Evolutionary conservation across 1,140 invertebrate species (phyloP).

Genomic region (Melitaea cinxia): DNA sequence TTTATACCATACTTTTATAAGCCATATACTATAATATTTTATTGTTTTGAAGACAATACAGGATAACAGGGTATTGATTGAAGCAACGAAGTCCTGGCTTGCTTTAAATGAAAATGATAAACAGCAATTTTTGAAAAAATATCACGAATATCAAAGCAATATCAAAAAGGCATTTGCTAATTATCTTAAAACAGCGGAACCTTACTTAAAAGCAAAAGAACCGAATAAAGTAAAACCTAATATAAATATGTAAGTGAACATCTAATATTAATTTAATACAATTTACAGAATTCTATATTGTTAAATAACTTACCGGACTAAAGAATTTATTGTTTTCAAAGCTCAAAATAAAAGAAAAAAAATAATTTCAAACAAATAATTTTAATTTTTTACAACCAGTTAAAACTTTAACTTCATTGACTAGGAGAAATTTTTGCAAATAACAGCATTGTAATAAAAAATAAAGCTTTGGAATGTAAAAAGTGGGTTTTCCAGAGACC

Average conservation of each 20-base stretch:
- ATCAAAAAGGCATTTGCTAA: slow-evolving; percentile 42
- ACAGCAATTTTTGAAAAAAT: slow-evolving; percentile 44
- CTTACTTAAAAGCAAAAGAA: slow-evolving; percentile 48
- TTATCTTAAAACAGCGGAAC: slow-evolving; percentile 43
- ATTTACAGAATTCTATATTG: no score
- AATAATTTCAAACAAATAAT: no score
- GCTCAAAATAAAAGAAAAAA: no score
- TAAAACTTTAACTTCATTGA: no score
- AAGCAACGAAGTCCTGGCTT: slow-evolving; percentile 57
- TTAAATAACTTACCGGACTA: no score
- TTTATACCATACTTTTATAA: neutral
- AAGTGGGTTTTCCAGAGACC: no score
- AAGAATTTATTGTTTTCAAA: no score
- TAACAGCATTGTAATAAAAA: no score
- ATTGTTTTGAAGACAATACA: slow-evolving; percentile 16
- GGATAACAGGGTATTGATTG: slow-evolving; percentile 32
- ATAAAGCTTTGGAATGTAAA: no score
- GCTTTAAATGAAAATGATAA: slow-evolving; percentile 50
- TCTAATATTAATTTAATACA: neutral
- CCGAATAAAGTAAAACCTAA: neutral
- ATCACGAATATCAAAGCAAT: slow-evolving; percentile 38
- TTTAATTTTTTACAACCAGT: no score
- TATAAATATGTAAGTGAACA: slow-evolving; percentile 6
- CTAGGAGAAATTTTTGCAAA: no score
- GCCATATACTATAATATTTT: no score